These are phyloP conservation scores for Holacanthus passer DNA, from an alignment of 2,113 vertebrate species.

Conservation along the genomic window DNA sequence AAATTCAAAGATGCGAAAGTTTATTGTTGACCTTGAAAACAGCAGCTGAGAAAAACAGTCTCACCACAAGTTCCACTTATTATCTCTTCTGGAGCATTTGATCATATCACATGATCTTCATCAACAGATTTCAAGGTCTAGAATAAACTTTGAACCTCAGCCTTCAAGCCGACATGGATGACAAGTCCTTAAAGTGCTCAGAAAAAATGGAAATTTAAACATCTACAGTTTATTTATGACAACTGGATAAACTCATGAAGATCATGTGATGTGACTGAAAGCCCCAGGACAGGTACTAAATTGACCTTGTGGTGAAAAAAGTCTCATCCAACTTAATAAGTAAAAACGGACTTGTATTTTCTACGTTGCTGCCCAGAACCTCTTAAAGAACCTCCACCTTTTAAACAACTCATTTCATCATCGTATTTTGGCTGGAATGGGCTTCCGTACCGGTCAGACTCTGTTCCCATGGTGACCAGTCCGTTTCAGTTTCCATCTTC, in stretches of 20 bases:
- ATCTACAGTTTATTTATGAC: not conserved
- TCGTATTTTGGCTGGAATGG: not conserved
- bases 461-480: slow-evolving; percentile 25
- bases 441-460: slow-evolving; percentile 1
- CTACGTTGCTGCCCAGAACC: not conserved
- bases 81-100: not conserved
- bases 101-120: not conserved
- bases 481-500: not conserved
- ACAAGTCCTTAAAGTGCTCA: not conserved
- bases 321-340: not conserved
- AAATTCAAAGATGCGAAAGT: not conserved
- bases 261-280: not conserved
- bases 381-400: not conserved
- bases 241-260: not conserved
- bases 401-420: not conserved
- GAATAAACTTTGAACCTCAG: not conserved
- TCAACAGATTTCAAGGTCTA: not conserved
- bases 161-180: not conserved
- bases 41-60: not conserved
- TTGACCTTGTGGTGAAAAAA: not conserved
- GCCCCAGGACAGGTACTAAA: not conserved
- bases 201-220: not conserved
- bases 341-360: not conserved
- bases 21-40: not conserved
- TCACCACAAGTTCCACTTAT: not conserved